phyloP scores from a whole-genome alignment of 2,113 vertebrate species.

The Equus przewalskii region DNA sequence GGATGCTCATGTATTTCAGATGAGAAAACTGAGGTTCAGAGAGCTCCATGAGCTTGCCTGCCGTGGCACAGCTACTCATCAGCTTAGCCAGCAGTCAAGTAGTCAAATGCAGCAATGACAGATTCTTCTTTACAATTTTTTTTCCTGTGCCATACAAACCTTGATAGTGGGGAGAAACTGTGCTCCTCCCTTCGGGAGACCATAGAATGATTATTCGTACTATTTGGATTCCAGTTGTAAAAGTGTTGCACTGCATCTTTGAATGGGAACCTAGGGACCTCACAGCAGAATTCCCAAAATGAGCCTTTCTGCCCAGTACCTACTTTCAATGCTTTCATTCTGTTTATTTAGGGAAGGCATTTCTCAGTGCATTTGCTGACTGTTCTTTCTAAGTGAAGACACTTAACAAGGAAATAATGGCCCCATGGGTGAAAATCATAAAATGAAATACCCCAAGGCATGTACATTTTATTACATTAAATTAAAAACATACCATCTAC shows the following conservation, averaged over 20 bases:
- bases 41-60: too few relatives aligned
- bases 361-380: slow-evolving; percentile 56
- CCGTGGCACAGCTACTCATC: not conserved
- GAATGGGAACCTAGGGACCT: not conserved
- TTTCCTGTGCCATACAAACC: not conserved
- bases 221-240: not conserved
- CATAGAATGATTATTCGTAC: not conserved
- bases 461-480: slow-evolving; percentile 74
- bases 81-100: not conserved
- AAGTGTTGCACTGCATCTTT: not conserved
- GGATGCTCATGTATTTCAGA: not conserved
- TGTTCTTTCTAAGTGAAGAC: slow-evolving; percentile 49
- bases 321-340: not conserved
- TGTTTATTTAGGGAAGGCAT: not conserved
- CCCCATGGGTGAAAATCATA: slow-evolving; percentile 61
- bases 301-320: not conserved
- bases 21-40: not conserved
- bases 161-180: not conserved
- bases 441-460: slow-evolving; percentile 62
- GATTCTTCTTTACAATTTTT: not conserved
- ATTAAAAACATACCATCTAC: slow-evolving; percentile 68
- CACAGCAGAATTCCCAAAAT: slow-evolving; percentile 2
- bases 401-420: slow-evolving; percentile 74
- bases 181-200: not conserved
- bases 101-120: not conserved